Evolutionary conservation across 1,140 invertebrate species (phyloP), one percentile per base, ranked within the genome.

Genomic region (Agrilus planipennis): DNA sequence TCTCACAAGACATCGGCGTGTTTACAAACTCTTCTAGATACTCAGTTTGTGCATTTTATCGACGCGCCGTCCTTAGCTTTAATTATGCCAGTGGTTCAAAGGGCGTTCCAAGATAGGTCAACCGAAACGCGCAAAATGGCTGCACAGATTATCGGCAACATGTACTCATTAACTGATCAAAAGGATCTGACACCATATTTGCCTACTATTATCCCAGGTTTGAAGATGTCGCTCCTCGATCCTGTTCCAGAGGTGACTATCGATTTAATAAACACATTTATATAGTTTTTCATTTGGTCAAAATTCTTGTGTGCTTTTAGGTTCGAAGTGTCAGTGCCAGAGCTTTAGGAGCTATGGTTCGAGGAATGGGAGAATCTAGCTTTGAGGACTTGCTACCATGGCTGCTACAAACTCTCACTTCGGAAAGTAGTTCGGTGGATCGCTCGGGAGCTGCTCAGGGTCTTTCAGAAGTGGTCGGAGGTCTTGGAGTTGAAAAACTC

Each of bases 41-140:
- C 93, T 0, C 90, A 97, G 63, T 99, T 99, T 68, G 91, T 99
- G 28, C 95, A 99, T 67, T 96, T 98, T 61, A 97, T 99, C 50
- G 96, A 99, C 66, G 89, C 96, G 4, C 93, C 95, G 1, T 99
- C 94, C 0, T 71, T 99, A 3, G 94, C 96, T 42, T 70, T 99
- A 11, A 98, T 99, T 46, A 99, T 99, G 94, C 95, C 95, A 1
- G 93, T 99, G 0, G 90, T 99, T 14, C 86, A 96, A 62, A 68
- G 95, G 49, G 94, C 94, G 5, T 97, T 99, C 62, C 83, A 92
- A 67, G 93, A 98, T 67, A 73, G 94, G 19, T 91, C 89, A 5
- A 97, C 92, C 0, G 94, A 99, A 67, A 98, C 91, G 0, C 73
- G 93, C 53, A 95, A 97, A 72, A 96, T 97, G 89, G 91, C 95